These are phyloP conservation scores for Saccostrea glomerata DNA, from an alignment of 1,140 invertebrate genomes.

Conservation along the genomic window DNA sequence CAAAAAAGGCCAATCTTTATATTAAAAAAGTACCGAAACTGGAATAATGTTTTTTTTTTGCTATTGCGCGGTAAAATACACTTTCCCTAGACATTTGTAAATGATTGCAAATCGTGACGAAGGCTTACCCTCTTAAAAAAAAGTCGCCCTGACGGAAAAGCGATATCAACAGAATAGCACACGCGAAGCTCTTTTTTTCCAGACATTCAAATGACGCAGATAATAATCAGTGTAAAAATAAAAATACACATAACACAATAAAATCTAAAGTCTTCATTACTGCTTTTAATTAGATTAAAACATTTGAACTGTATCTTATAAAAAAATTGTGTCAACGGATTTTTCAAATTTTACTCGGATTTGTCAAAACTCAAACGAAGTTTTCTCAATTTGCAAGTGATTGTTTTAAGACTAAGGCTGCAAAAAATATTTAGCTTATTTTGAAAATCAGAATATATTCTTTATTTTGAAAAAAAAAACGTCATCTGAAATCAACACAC, in stretches of 20 bases:
- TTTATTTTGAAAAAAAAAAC: neutral
- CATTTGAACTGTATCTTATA: neutral
- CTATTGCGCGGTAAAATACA: neutral
- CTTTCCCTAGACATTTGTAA: constrained; percentile 24
- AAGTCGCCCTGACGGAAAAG: constrained; percentile 22
- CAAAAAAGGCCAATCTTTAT: neutral
- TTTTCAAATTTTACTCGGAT: neutral
- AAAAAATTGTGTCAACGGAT: neutral
- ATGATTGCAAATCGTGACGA: constrained; percentile 36
- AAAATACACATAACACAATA: neutral
- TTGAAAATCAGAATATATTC: neutral
- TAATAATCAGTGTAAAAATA: neutral
- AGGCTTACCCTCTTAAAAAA: constrained; percentile 17
- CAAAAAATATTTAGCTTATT: neutral
- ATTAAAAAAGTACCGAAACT: neutral
- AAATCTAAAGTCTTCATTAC: neutral
- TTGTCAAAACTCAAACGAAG: neutral
- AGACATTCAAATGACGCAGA: constrained; percentile 33
- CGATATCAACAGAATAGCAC: constrained; percentile 6
- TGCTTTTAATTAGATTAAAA: neutral
- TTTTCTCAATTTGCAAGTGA: constrained; percentile 6
- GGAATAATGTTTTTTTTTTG: neutral
- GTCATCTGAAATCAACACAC: neutral
- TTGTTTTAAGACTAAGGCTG: neutral
- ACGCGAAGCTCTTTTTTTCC: constrained; percentile 31